Evolutionary conservation across 1,140 invertebrate genomes (phyloP), one percentile per base, ranked within the genome.

Genomic region (Hyposmocoma kahamanoa): DNA sequence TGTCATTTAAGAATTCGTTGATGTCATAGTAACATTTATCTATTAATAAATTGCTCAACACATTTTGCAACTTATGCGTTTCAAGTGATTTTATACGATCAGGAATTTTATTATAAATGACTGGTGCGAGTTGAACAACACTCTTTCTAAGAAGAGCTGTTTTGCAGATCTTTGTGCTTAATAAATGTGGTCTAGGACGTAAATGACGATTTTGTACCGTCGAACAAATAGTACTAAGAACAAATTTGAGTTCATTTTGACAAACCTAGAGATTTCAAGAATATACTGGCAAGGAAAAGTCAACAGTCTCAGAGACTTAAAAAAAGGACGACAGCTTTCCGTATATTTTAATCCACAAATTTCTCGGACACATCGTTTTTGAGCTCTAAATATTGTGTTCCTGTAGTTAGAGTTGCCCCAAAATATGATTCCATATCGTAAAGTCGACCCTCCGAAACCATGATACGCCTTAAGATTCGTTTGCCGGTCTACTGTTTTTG

Each of bases 391-490:
- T 1, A 51, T n/a, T 11, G 32, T 45, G 15, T 45, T 22, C 17
- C 42, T 39, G 11, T 45, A 28, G 1, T 24, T 21, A 6, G 42
- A 45, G 18, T 39, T 45, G 1, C 42, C 49, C 49, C 49, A 45
- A 39, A 51, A 51, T 26, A 51, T 45, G 8, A 53, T 17, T 5
- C 51, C 51, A 24, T 53, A 53, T 0, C 51, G 24, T 13, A 53
- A n/a, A 13, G 17, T 38, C 6, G 38, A 21, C 2, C 24, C 18
- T n/a, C 47, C 51, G 26, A 43, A 26, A n/a, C 38, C 39, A 43
- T 53, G 45, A 36, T 53, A 53, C 3, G 51, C 51, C 4, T 20
- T 20, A 4, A 53, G 9, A 15, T 43, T 21, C 0, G 45, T 43
- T 17, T 43, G 10, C 19, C 3, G 15, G 26, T 53, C 22, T 15